phyloP scores from a whole-genome alignment of 1,140 invertebrate species.

The Scaptomyza hsui region DNA sequence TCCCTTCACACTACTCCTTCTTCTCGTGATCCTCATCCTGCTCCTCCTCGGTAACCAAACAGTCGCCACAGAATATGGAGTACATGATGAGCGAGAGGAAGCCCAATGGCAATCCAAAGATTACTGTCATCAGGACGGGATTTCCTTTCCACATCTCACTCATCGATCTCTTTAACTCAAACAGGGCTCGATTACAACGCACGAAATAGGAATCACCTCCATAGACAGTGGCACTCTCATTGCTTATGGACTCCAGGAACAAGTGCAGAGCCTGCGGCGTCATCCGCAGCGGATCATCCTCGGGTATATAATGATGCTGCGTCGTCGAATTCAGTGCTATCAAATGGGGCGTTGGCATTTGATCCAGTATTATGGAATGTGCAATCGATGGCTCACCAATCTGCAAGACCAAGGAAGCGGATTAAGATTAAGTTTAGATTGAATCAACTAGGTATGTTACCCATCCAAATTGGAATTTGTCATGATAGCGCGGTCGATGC shows the following conservation, averaged over 20 bases:
- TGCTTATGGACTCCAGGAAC: conserved; percentile 91
- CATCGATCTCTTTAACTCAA: conserved; percentile 90
- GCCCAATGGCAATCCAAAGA: conserved; percentile 94
- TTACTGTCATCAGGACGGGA: conserved; percentile 93
- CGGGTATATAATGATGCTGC: conserved; percentile 94
- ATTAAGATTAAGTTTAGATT: conserved; percentile 32
- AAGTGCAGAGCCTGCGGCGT: conserved; percentile 91
- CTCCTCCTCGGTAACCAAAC: conserved; percentile 95
- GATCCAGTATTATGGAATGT: conserved; percentile 95
- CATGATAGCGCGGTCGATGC: conserved; percentile 91
- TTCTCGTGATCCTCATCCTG: conserved; percentile 86
- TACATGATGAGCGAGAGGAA: conserved; percentile 97
- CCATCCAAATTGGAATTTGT: conserved; percentile 97
- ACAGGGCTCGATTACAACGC: conserved; percentile 90
- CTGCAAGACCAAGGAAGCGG: conserved; percentile 28
- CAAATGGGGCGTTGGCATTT: conserved; percentile 92
- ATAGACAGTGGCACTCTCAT: conserved; percentile 90
- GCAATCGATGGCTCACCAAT: conserved; percentile 92
- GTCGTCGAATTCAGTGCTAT: conserved; percentile 95
- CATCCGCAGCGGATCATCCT: conserved; percentile 91
- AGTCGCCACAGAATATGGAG: conserved; percentile 96
- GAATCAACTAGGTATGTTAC: conserved; percentile 35
- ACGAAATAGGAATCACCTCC: conserved; percentile 92
- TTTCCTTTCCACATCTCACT: conserved; percentile 95
- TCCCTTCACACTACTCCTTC: conserved; percentile 76